These are phyloP conservation scores for roundworm (Caenorhabditis elegans) DNA, from an alignment of 1,140 invertebrate species.

Conservation along the genomic window WBcel235 BX284605.5:14353501-14354000, in stretches of 20 bases:
- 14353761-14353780: constrained; percentile 94
- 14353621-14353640: constrained; percentile 89
- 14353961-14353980: not conserved
- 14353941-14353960: not conserved
- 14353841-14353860: constrained; percentile 94
- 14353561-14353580: constrained; percentile 92
- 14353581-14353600: constrained; percentile 97
- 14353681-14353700: constrained; percentile 97
- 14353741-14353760: constrained; percentile 93
- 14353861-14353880: constrained; percentile 90
- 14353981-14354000: not conserved
- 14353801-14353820: constrained; percentile 98
- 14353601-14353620: constrained; percentile 96
- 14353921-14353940: not conserved
- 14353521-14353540: constrained; percentile 99
- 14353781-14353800: constrained; percentile 93
- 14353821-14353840: constrained; percentile 98
- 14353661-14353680: constrained; percentile 99
- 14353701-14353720: constrained; percentile 94
- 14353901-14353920: constrained; percentile 95
- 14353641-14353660: constrained; percentile 84
- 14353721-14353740: constrained; percentile 96
- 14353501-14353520: constrained; percentile 87
- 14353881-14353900: constrained; percentile 93
- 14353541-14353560: constrained; percentile 97